Evolutionary conservation across 2,888 invertebrate species (phyloP).

Genomic region (Luperina testacea): DNA sequence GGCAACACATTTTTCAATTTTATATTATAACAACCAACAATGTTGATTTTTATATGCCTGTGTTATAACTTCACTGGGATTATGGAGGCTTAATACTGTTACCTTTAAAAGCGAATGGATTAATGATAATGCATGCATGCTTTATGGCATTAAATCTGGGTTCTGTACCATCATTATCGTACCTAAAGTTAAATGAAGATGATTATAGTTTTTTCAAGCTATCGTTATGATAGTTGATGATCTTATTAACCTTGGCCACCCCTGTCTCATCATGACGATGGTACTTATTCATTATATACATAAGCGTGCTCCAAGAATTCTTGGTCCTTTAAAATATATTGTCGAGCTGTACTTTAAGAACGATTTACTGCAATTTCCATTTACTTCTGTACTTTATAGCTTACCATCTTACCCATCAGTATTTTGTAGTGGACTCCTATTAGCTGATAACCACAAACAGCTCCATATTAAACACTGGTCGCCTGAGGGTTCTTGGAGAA

Average conservation of each 20-base stretch:
- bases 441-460: constrained; percentile 20
- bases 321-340: background rate
- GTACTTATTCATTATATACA: background rate
- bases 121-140: constrained; percentile 25
- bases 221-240: background rate
- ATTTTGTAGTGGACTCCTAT: background rate
- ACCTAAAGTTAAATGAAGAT: constrained; percentile 11
- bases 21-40: constrained; percentile 66
- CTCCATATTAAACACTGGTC: background rate
- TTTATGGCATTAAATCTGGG: constrained; percentile 1
- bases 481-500: constrained; percentile 27
- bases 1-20: constrained; percentile 75
- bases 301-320: background rate
- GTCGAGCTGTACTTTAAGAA: background rate
- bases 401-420: background rate
- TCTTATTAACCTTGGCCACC: background rate
- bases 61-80: constrained; percentile 45
- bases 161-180: background rate
- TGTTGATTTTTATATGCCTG: constrained; percentile 56
- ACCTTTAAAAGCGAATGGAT: constrained; percentile 25
- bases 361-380: background rate
- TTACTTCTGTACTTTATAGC: background rate
- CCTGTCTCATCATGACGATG: background rate
- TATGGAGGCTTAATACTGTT: constrained; percentile 33
- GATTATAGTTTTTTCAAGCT: constrained; percentile 1